A percentile compares a stretch with the other conserved stretches of the same genome.
Conservation (phyloP, 2,113 vertebrate species). For the Glaucomys volans region DNA sequence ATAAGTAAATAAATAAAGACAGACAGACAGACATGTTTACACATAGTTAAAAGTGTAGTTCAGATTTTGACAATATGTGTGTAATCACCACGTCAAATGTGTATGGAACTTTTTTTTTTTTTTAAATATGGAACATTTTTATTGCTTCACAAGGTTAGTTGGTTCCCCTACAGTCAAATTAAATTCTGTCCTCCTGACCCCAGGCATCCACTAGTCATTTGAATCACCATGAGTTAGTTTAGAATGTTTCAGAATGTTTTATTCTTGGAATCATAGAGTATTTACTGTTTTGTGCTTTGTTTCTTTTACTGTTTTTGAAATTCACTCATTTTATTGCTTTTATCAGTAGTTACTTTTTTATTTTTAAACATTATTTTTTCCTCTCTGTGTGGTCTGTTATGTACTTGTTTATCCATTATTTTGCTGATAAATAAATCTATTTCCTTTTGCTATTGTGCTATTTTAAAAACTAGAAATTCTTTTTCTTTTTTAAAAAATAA, state of each 20-base stretch:
- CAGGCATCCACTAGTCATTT: background rate
- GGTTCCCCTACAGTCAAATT: background rate
- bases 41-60: conserved; percentile 22
- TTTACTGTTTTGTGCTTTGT: background rate
- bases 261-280: background rate
- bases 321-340: background rate
- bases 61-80: conserved; percentile 5
- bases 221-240: background rate
- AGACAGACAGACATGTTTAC: background rate
- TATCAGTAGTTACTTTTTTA: background rate
- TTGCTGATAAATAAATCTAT: background rate
- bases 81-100: background rate
- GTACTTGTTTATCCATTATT: background rate
- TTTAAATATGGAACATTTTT: background rate
- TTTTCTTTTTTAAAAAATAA: conserved; percentile 3
- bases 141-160: background rate
- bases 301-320: conserved; percentile 40
- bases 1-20: background rate
- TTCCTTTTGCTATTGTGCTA: conserved; percentile 60
- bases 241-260: background rate
- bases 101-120: background rate
- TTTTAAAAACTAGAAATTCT: conserved; percentile 59
- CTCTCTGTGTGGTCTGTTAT: background rate
- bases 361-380: background rate
- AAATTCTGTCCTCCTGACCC: background rate